phyloP scores from a whole-genome alignment of 1,140 invertebrate genomes.

The Ips nitidus region DNA sequence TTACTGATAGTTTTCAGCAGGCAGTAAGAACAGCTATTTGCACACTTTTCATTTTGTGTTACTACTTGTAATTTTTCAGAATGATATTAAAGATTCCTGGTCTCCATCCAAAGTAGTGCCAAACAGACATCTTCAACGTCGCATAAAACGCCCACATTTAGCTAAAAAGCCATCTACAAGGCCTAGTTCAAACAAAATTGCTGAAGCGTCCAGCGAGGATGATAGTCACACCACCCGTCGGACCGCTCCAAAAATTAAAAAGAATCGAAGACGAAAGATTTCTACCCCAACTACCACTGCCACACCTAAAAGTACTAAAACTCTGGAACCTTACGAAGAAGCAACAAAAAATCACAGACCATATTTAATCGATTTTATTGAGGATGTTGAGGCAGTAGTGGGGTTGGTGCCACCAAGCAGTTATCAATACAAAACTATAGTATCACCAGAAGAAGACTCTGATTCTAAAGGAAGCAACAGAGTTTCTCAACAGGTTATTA shows the following conservation, averaged over 20 bases:
- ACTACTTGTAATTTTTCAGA: not conserved
- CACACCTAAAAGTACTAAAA: slow-evolving; percentile 15
- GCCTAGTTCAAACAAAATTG: no score
- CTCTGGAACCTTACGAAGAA: not conserved
- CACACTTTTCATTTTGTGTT: not conserved
- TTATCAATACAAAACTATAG: slow-evolving; percentile 41
- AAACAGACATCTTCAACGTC: no score
- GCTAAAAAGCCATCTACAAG: no score
- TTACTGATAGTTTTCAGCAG: slow-evolving; percentile 8
- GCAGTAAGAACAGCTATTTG: not conserved
- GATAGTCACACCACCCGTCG: not conserved
- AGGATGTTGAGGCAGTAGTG: slow-evolving; percentile 34
- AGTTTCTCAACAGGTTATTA: slow-evolving; percentile 7
- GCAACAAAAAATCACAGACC: slow-evolving; percentile 8
- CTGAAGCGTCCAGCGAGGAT: no score
- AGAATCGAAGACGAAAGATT: slow-evolving; percentile 7
- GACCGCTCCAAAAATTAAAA: not conserved
- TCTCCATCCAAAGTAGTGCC: no score
- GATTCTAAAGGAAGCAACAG: not conserved
- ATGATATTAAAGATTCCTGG: no score
- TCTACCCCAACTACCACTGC: slow-evolving; percentile 18
- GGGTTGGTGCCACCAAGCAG: slow-evolving; percentile 39
- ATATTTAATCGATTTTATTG: slow-evolving; percentile 27
- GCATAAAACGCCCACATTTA: no score
- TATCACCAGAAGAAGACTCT: slow-evolving; percentile 2